Evolutionary conservation across 2,888 invertebrate species (phyloP).

Genomic region (Meteorus colon): DNA sequence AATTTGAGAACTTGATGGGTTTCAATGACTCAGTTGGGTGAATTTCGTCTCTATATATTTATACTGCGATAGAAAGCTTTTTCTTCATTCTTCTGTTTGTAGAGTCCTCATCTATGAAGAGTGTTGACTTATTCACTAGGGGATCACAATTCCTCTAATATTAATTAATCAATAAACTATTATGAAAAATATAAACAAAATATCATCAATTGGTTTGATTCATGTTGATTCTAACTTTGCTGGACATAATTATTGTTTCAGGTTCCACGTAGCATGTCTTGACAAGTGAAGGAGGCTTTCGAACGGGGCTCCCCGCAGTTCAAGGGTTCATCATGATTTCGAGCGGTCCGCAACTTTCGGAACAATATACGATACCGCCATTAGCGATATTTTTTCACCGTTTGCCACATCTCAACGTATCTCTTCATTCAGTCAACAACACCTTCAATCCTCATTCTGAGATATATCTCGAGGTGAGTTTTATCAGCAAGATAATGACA

Average conservation of each 20-base stretch:
- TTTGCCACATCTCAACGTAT: conserved; percentile 94
- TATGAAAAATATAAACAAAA: too few species aligned
- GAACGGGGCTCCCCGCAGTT: conserved; percentile 65
- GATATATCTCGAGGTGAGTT: conserved; percentile 89
- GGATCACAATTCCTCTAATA: too few species aligned
- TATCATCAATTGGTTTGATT: conserved; percentile 6
- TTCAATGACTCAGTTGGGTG: neutral
- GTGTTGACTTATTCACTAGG: too few species aligned
- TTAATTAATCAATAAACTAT: too few species aligned
- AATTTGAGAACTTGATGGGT: neutral
- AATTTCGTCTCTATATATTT: neutral
- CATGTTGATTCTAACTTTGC: conserved; percentile 11
- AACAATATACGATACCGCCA: conserved; percentile 88
- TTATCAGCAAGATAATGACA: neutral
- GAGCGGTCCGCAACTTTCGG: conserved; percentile 73
- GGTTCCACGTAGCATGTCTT: conserved; percentile 70
- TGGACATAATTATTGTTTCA: conserved; percentile 55
- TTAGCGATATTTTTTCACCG: conserved; percentile 91
- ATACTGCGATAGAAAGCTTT: neutral
- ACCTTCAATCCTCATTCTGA: conserved; percentile 93
- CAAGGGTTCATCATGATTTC: conserved; percentile 71
- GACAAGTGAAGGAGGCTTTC: conserved; percentile 67
- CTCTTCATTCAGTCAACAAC: conserved; percentile 91
- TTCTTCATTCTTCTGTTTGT: too few species aligned
- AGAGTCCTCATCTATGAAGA: too few species aligned